Evolutionary conservation across 1,140 invertebrate genomes (phyloP), one percentile per base, ranked within the genome.

Genomic region (Ctenoplectra terminalis): DNA sequence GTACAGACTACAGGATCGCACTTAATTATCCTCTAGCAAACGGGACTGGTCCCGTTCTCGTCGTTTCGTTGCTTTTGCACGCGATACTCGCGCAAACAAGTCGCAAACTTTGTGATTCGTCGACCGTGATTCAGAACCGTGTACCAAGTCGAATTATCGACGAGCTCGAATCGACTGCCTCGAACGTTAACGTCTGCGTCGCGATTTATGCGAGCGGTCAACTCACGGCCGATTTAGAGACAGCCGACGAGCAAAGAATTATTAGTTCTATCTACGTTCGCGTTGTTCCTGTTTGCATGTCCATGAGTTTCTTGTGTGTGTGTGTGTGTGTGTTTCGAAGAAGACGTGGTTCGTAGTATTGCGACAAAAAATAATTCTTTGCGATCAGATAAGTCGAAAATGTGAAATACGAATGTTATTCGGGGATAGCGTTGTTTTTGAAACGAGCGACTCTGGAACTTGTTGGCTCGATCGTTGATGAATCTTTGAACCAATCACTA

Each of bases 1-100:
- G 23, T 74, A 74, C 50, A 52, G 29, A 64, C 11, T 50, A 46
- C 34, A 37, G 20, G 50, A 66, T 75, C 50, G 71, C 72, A 46
- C 71, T 80, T 81, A 82, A 86, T 85, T 82, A 86, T 74, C 80
- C 26, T 60, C 69, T 78, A 82, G 50, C 64, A 54, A 72, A 56
- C n/a, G 20, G n/a, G 64, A 63, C 2, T 23, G 31, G 23, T 80
- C 60, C 58, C 60, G 54, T 37, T n/a, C 34, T 17, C n/a, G 26
- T 72, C 31, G 67, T 40, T 54, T 46, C 46, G 34, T 72, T 66
- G 56, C 56, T 20, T 56, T 83, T n/a, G 17, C 43, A 46, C 43
- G 66, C 52, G 64, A n/a, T 34, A 56, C 15, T 29, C 20, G 29
- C 52, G 26, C 23, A 52, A 29, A 85, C 73, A 58, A 46, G 52